Base-by-base conservation (phyloP, 2,797 vertebrate genomes). In the Mormyrops attenuatus region DNA sequence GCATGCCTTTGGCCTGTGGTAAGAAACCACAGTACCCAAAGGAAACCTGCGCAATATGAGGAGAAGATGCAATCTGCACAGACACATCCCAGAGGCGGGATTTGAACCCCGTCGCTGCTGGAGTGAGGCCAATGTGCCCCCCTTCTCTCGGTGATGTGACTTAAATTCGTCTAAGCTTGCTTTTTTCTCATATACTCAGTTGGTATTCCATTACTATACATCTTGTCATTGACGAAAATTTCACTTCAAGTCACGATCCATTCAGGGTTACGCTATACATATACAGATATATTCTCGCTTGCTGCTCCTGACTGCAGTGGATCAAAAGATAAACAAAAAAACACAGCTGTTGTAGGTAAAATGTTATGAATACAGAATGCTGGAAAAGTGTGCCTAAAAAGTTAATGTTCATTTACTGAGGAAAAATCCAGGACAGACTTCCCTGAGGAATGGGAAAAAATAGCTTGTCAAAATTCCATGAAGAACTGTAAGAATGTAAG, bases 381-480 rank as follows among this genome's bases (percentile, higher is more conserved):
- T 13, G 20, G n/a, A 50, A 30, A 85, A 22, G 82, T 85, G 9
- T 50, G 44, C 47, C 47, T 85, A 6, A 85, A 77, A 52, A 77
- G 38, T 50, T 87, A 87, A 52, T 34, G 26, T 77, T 77, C 88
- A 52, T 88, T 88, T 88, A 15, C 66, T 52, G 63, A 88, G 88
- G 49, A 52, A 34, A 50, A 26, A 50, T 73, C 63, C 63, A 52
- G 63, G 63, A 87, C 86, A 63, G 15, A 5, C 34, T 60, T 87
- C 52, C 53, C 86, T 47, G 30, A 57, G 86, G 52, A 38, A 85
- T 52, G 34, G 52, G 52, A n/a, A 87, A 63, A 87, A 55, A 38
- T 55, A 88, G 50, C 50, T 30, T 53, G 69, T 77, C 53, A 41
- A 88, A 44, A 66, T 26, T 60, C 4, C 66, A 34, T 20, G 13